Conservation (phyloP, 2,113 vertebrate genomes). For the Megalops atlanticus region DNA sequence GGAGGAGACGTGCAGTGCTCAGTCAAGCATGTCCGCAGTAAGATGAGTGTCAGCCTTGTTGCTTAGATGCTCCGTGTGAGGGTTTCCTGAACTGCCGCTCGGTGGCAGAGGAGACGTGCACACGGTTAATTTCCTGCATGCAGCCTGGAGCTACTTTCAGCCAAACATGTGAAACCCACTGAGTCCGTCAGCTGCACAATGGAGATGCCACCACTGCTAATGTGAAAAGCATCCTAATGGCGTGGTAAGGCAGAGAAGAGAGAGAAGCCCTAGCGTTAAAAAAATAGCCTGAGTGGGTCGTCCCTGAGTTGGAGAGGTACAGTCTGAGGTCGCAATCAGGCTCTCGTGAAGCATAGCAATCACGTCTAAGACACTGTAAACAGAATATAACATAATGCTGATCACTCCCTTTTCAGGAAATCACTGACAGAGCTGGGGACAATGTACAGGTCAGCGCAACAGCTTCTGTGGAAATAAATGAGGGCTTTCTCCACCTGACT, state of each 20-base stretch:
- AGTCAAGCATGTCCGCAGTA: conserved; percentile 32
- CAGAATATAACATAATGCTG: too few species aligned
- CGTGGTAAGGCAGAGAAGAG: conserved; percentile 30
- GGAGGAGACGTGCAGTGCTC: background rate
- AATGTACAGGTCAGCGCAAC: too few species aligned
- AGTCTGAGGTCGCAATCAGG: background rate
- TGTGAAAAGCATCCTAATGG: conserved; percentile 24
- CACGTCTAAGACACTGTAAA: too few species aligned
- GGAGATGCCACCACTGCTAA: conserved; percentile 28
- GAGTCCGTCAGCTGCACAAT: conserved; percentile 30
- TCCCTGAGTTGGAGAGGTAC: conserved; percentile 5
- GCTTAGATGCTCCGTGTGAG: conserved; percentile 4
- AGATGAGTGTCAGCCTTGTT: conserved; percentile 31
- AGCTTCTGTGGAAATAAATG: too few species aligned
- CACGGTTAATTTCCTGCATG: conserved; percentile 34
- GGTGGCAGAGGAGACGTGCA: conserved; percentile 23
- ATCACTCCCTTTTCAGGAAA: too few species aligned
- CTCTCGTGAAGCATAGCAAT: too few species aligned
- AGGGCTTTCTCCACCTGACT: too few species aligned
- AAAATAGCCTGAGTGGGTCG: too few species aligned
- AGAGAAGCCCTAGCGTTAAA: conserved; percentile 5
- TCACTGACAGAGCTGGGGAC: too few species aligned
- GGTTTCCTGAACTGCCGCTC: conserved; percentile 31
- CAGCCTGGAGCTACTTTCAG: conserved; percentile 33
- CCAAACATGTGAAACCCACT: conserved; percentile 38